Conservation (phyloP, 1,140 invertebrate species). For the Cylas formicarius region DNA sequence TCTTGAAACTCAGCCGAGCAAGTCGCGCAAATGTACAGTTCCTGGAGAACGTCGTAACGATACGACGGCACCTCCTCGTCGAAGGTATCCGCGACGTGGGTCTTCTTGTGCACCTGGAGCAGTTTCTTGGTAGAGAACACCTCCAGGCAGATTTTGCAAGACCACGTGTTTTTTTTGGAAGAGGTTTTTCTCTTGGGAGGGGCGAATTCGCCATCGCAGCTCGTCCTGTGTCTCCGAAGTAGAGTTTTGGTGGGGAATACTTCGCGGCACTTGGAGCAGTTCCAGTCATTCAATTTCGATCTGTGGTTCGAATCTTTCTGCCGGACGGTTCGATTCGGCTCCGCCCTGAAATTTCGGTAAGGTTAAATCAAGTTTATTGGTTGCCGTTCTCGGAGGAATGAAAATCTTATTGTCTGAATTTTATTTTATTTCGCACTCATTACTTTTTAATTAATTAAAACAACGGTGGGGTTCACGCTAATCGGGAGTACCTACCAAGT, state of each 20-base stretch:
- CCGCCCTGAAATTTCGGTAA: neutral
- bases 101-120: slow-evolving; percentile 20
- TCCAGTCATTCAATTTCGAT: no score
- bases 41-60: slow-evolving; percentile 15
- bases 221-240: neutral
- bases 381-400: no score
- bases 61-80: slow-evolving; percentile 11
- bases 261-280: neutral
- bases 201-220: neutral
- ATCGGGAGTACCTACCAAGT: no score
- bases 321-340: neutral
- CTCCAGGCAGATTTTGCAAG: slow-evolving; percentile 25
- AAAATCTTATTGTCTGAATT: no score
- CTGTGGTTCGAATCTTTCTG: neutral
- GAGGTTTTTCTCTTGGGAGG: neutral
- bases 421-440: no score
- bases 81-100: slow-evolving; percentile 4
- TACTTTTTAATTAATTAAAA: no score
- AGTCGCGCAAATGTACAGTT: slow-evolving; percentile 17
- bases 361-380: no score
- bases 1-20: slow-evolving; percentile 22
- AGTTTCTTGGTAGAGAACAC: slow-evolving; percentile 12
- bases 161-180: slow-evolving; percentile 10
- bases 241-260: neutral
- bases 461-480: no score